Evolutionary conservation across 2,113 vertebrate species (phyloP).

Genomic region (Podarcis muralis): DNA sequence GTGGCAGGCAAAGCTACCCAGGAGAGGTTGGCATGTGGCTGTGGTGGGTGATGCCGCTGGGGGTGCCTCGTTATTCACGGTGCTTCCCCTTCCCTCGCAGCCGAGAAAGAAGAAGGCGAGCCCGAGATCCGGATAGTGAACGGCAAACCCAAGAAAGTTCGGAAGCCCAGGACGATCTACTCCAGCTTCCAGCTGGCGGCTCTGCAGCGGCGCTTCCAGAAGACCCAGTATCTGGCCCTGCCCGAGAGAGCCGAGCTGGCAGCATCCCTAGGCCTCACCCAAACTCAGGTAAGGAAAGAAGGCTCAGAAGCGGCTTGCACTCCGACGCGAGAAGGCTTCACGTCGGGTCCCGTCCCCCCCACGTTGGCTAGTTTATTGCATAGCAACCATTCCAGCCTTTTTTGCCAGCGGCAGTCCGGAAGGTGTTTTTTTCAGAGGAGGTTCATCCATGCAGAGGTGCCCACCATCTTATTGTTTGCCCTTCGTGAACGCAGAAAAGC

Average conservation of each 20-base stretch:
- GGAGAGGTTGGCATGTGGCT: background rate
- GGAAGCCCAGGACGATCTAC: conserved; percentile 97
- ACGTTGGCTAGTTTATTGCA: background rate
- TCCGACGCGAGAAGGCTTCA: background rate
- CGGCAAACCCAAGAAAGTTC: conserved; percentile 98
- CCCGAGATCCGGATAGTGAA: conserved; percentile 97
- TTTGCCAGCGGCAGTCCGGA: background rate
- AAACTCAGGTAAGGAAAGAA: conserved; percentile 87
- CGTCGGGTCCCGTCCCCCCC: background rate
- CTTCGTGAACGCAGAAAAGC: too few species aligned
- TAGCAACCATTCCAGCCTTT: background rate
- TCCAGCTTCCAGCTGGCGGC: conserved; percentile 98
- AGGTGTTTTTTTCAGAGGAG: background rate
- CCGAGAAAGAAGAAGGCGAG: conserved; percentile 96
- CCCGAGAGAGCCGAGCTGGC: conserved; percentile 96
- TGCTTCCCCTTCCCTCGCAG: conserved; percentile 56
- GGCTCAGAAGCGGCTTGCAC: background rate
- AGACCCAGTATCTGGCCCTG: conserved; percentile 96
- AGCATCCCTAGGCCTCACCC: conserved; percentile 94
- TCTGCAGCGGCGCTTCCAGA: conserved; percentile 94
- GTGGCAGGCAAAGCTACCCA: background rate
- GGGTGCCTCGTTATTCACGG: background rate
- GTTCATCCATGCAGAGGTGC: background rate
- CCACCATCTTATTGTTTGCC: too few species aligned
- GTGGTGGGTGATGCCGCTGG: background rate